Evolutionary conservation across 1,140 invertebrate species (phyloP).

Genomic region (Caenorhabditis brenneri): DNA sequence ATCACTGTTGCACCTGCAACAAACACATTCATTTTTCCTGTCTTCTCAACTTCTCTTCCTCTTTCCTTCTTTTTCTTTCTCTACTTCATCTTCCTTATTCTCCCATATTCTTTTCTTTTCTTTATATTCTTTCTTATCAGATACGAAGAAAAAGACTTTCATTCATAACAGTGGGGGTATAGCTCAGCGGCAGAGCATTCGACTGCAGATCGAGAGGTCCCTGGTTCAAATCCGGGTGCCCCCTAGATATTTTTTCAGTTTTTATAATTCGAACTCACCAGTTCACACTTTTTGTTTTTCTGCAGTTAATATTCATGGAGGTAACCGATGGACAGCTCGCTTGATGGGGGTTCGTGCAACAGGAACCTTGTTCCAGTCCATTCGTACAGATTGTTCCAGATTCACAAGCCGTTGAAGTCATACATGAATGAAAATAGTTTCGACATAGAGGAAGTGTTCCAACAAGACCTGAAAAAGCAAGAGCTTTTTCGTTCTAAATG

Average conservation of each 20-base stretch:
- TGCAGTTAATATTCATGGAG: conserved; percentile 47
- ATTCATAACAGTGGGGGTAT: conserved; percentile 61
- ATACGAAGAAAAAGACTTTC: neutral
- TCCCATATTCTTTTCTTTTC: neutral
- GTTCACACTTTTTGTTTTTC: conserved; percentile 37
- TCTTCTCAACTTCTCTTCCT: neutral
- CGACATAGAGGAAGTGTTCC: conserved; percentile 22
- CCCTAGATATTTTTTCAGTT: conserved; percentile 15
- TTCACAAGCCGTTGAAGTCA: conserved; percentile 37
- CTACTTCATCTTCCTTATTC: neutral
- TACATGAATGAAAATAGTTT: conserved; percentile 49
- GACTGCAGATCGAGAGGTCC: conserved; percentile 75
- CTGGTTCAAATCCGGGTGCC: conserved; percentile 74
- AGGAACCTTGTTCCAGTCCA: conserved; percentile 36
- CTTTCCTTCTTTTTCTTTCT: neutral
- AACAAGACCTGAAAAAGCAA: conserved; percentile 12
- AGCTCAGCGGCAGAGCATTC: conserved; percentile 75
- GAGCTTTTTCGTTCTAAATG: neutral
- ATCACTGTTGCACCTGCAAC: conserved; percentile 49
- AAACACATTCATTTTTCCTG: neutral
- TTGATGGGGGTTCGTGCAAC: conserved; percentile 38
- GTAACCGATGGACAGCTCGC: conserved; percentile 39
- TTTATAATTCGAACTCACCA: neutral
- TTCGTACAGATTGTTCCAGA: conserved; percentile 47
- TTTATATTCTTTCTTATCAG: neutral